Percentiles rank a stretch among this genome's conserved stretches.
Evolutionary conservation across 2,797 vertebrate species (phyloP).

Genomic region (Melanogrammus aeglefinus): DNA sequence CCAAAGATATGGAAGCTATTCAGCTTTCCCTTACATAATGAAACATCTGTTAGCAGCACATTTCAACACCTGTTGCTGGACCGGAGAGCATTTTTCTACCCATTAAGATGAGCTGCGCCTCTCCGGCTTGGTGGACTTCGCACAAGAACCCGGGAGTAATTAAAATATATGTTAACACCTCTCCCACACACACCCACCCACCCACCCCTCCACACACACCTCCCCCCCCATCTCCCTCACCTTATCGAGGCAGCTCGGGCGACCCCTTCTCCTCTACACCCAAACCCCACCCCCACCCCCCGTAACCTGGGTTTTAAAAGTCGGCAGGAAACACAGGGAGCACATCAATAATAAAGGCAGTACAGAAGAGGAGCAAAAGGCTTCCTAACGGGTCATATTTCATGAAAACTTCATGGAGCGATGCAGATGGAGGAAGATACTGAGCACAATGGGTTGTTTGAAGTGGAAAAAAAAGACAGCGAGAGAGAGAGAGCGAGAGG

Average conservation of each 20-base stretch:
- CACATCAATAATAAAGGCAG: constrained; percentile 66
- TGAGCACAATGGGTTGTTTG: constrained; percentile 23
- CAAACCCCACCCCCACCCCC: constrained; percentile 23
- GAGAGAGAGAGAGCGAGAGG: not conserved
- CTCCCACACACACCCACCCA: too few species aligned
- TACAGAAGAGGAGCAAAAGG: constrained; percentile 59
- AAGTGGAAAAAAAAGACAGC: constrained; percentile 37
- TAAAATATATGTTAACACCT: constrained; percentile 50
- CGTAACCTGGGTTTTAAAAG: constrained; percentile 51
- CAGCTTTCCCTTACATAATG: constrained; percentile 58
- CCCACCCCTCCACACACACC: constrained; percentile 23
- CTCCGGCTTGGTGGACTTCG: constrained; percentile 47
- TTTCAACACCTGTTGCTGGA: constrained; percentile 61
- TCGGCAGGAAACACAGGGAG: constrained; percentile 55
- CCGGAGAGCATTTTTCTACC: constrained; percentile 48
- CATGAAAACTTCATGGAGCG: constrained; percentile 63
- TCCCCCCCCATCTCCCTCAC: constrained; percentile 21
- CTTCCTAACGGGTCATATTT: constrained; percentile 63
- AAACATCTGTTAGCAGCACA: constrained; percentile 62
- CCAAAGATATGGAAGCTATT: constrained; percentile 31
- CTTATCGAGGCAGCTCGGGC: constrained; percentile 45
- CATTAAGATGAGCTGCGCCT: constrained; percentile 56
- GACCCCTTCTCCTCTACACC: constrained; percentile 51
- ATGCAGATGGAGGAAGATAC: constrained; percentile 62
- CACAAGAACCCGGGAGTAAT: constrained; percentile 46